Evolutionary conservation across 2,113 vertebrate genomes (phyloP), one percentile per base, ranked within the genome.

Genomic region (Bettongia penicillata): DNA sequence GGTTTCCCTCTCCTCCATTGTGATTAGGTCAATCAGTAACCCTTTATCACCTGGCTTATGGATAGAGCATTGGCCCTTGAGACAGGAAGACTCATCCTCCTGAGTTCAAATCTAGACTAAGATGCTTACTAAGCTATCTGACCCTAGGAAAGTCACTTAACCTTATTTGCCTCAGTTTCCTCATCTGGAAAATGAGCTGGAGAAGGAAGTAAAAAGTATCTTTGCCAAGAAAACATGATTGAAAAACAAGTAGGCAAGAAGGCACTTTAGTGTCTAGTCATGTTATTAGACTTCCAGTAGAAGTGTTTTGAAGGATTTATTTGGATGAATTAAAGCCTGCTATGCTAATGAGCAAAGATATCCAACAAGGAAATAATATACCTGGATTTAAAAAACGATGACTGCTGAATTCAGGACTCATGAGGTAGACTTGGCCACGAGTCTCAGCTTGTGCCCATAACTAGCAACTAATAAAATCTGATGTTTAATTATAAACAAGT

Each of bases 261-360:
- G 14, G 37, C 31, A 19, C 28, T 61, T 61, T 31, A 31, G 3
- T 77, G n/a, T 77, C 61, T 77, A 7, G 37, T 77, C 37, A 37
- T 77, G 37, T 68, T 37, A 68, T 68, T 37, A 68, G 31, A 37
- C 61, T 0, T 89, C 16, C 3, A 22, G n/a, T 68, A n/a, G n/a
- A 91, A 91, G 91, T 92, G 84, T 89, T 90, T 90, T 68, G 50
- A 37, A 48, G 93, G 9, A 91, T 96, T 94, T 19, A 49, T 93
- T n/a, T 55, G 90, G 77, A 37, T 95, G 77, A 90, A 48, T 61
- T 22, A 50, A 90, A 90, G 43, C n/a, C 43, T 47, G 5, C 50
- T 50, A 26, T 16, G 24, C 22, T 57, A 90, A 91, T 89, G 53
- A 37, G 57, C 43, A 47, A 22, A 22, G 25, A 14, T 91, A 94